phyloP scores from a whole-genome alignment of 2,888 invertebrate genomes.

The Calliphora vomitoria region DNA sequence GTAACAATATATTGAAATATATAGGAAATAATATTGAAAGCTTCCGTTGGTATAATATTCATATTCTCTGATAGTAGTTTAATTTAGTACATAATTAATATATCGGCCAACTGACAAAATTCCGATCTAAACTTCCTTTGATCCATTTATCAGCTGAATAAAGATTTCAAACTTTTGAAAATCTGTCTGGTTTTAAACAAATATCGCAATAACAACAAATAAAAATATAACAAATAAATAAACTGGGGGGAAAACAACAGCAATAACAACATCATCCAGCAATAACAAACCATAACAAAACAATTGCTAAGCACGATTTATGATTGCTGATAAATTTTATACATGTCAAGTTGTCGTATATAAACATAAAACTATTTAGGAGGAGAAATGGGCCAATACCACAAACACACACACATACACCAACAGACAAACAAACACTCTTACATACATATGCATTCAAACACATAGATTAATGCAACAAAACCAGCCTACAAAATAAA shows the following conservation, averaged over 20 bases:
- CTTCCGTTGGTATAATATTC: too few relatives aligned
- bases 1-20: too few relatives aligned
- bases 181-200: slow-evolving; percentile 61
- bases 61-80: too few relatives aligned
- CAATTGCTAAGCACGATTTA: slow-evolving; percentile 75
- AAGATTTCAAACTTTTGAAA: slow-evolving; percentile 44
- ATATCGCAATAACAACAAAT: slow-evolving; percentile 64
- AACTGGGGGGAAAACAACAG: slow-evolving; percentile 39
- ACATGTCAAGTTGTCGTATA: slow-evolving; percentile 75
- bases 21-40: too few relatives aligned
- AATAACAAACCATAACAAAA: slow-evolving; percentile 72
- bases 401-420: not conserved
- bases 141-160: not conserved
- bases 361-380: slow-evolving; percentile 71
- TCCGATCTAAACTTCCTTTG: too few relatives aligned
- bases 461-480: slow-evolving; percentile 46
- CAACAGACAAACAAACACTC: not conserved
- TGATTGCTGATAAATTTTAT: slow-evolving; percentile 76
- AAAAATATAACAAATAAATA: slow-evolving; percentile 73
- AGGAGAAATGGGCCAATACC: slow-evolving; percentile 68
- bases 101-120: too few relatives aligned
- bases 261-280: slow-evolving; percentile 50
- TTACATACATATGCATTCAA: not conserved
- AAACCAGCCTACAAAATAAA: slow-evolving; percentile 51
- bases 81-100: too few relatives aligned